These are phyloP conservation scores for Limnephilus rhombicus DNA, from an alignment of 2,888 invertebrate species.

Conservation along the genomic window DNA sequence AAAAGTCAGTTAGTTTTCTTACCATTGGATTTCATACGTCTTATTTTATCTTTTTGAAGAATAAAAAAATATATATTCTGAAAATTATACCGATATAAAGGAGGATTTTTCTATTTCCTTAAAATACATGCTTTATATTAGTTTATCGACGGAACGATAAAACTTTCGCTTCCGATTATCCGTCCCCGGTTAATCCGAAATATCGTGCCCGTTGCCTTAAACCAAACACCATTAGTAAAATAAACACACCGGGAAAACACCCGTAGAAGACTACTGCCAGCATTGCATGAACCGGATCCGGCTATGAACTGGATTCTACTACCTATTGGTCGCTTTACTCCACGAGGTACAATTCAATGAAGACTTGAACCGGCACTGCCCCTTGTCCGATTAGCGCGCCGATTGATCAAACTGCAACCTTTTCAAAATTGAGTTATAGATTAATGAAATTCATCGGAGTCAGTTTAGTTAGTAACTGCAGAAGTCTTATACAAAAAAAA, in stretches of 20 bases:
- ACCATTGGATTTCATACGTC: too few relatives aligned
- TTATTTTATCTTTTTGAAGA: too few relatives aligned
- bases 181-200: conserved; percentile 10
- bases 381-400: neutral
- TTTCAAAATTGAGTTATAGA: neutral
- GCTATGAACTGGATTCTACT: neutral
- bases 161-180: conserved; percentile 23
- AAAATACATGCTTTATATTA: neutral
- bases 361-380: neutral
- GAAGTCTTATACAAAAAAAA: neutral
- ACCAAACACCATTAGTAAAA: conserved; percentile 59
- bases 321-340: neutral
- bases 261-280: neutral
- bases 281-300: neutral
- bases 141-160: neutral
- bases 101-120: neutral
- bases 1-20: too few relatives aligned
- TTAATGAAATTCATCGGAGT: neutral
- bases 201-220: conserved; percentile 32
- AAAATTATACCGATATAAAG: too few relatives aligned
- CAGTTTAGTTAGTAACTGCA: too few relatives aligned
- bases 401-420: neutral
- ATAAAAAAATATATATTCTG: too few relatives aligned
- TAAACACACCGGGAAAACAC: conserved; percentile 45
- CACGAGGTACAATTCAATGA: conserved; percentile 2